phyloP scores from a whole-genome alignment of 1,140 invertebrate genomes.

The Drosophila yakuba region DNA sequence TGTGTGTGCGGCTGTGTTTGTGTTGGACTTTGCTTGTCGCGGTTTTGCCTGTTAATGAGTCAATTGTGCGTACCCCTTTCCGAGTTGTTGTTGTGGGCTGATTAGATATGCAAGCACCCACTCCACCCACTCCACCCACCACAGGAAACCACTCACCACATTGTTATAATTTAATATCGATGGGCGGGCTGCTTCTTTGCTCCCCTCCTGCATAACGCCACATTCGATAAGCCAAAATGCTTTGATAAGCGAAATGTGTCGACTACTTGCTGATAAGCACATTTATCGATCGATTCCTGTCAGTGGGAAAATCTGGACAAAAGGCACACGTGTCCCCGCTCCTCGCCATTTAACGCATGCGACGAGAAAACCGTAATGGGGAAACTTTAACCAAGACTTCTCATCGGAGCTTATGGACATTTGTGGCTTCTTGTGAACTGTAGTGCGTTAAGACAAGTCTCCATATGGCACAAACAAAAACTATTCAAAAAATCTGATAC shows the following conservation, averaged over 20 bases:
- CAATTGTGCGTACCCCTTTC: conserved; percentile 61
- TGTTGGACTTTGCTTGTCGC: conserved; percentile 62
- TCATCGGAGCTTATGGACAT: background rate
- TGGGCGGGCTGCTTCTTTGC: conserved; percentile 10
- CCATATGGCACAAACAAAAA: conserved; percentile 5
- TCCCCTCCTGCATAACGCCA: conserved; percentile 3
- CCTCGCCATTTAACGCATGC: conserved; percentile 19
- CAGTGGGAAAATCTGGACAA: conserved; percentile 39
- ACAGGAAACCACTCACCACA: conserved; percentile 47
- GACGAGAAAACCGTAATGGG: conserved; percentile 12
- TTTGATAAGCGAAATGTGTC: conserved; percentile 71
- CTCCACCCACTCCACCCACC: conserved; percentile 7
- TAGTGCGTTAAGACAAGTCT: background rate
- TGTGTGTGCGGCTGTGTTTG: conserved; percentile 15
- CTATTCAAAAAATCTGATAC: background rate
- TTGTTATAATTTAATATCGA: conserved; percentile 75
- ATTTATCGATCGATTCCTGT: conserved; percentile 68
- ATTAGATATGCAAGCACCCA: conserved; percentile 58
- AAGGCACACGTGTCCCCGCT: conserved; percentile 27
- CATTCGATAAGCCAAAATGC: conserved; percentile 67
- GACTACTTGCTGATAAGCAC: conserved; percentile 69
- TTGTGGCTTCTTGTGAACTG: conserved; percentile 1
- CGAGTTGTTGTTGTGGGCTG: conserved; percentile 56
- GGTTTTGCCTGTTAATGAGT: conserved; percentile 80
- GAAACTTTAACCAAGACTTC: conserved; percentile 12